Evolutionary conservation across 2,797 vertebrate genomes (phyloP).

Genomic region (Anolis apletophallus): DNA sequence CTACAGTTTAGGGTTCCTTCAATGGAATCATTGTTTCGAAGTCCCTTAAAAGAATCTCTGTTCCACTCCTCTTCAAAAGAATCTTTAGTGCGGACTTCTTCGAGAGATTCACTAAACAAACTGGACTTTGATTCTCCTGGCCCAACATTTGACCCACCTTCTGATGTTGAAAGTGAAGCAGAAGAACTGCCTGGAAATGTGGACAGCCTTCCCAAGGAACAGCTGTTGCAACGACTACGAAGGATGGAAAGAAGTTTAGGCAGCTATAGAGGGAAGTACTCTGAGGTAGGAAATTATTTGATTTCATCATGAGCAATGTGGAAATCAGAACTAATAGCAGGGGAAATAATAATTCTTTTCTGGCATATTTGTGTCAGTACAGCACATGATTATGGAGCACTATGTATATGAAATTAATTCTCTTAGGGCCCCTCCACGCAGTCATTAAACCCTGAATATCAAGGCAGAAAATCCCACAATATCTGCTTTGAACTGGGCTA

Average conservation of each 20-base stretch:
- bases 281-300: slow-evolving; percentile 82
- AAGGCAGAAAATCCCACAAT: too few species aligned
- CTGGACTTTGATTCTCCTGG: slow-evolving; percentile 79
- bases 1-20: slow-evolving; percentile 93
- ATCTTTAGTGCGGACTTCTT: slow-evolving; percentile 87
- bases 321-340: background rate
- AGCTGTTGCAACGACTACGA: slow-evolving; percentile 86
- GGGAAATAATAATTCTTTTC: background rate
- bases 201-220: slow-evolving; percentile 88
- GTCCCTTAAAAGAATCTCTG: slow-evolving; percentile 87
- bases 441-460: too few species aligned
- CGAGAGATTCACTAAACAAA: slow-evolving; percentile 89
- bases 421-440: too few species aligned
- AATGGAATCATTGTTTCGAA: slow-evolving; percentile 92
- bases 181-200: slow-evolving; percentile 84
- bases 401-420: background rate
- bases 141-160: slow-evolving; percentile 86
- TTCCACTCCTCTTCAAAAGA: slow-evolving; percentile 91
- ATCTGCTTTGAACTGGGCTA: too few species aligned
- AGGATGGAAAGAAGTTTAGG: slow-evolving; percentile 88
- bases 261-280: slow-evolving; percentile 92
- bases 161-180: slow-evolving; percentile 93
- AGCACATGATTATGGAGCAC: background rate
- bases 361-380: background rate
- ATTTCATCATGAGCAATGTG: background rate